Base-by-base conservation (phyloP, 2,113 vertebrate species). In the Pollimyrus isidori region DNA sequence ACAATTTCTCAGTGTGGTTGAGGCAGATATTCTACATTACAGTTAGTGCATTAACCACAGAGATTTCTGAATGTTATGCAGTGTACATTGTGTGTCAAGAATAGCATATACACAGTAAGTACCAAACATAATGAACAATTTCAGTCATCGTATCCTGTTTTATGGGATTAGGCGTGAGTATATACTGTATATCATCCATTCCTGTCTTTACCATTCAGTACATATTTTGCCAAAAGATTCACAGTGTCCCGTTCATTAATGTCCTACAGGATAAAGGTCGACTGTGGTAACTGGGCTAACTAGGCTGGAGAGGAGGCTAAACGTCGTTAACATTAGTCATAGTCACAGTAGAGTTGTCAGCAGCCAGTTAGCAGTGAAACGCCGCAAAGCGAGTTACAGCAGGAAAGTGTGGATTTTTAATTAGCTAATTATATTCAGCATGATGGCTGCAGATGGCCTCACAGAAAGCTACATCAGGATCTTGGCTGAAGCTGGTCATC, bases 381-480 rank as follows among this genome's bases (percentile, higher is more conserved):
- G 4, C 83, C 5, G 9, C 42, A 10, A 7, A 49, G 82, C 82
- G 39, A 49, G 82, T 26, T 85, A 49, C 45, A 48, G 83, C 5
- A 7, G 82, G 82, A 13, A 85, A 49, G 82, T 49, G 46, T n/a
- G 82, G 82, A 85, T 49, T 85, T 85, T 85, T 85, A 85, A 85
- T 85, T 85, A 48, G 82, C 82, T 48, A 85, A 85, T 85, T 85
- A 85, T 85, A 85, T 49, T 48, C 48, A 48, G 45, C 10, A 50
- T 30, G 45, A 86, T 86, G n/a, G 23, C 83, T 86, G 83, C 83
- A 85, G 82, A 85, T 85, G 82, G 42, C 46, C 82, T 48, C 42
- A 23, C 7, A n/a, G 82, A 26, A 85, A n/a, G 45, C 45, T 85
- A 49, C 42, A 48, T n/a, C 42, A 85, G 45, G 82, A 83, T 46